These are phyloP conservation scores for Netelia inedita DNA, from an alignment of 2,888 invertebrate genomes.

Conservation along the genomic window DNA sequence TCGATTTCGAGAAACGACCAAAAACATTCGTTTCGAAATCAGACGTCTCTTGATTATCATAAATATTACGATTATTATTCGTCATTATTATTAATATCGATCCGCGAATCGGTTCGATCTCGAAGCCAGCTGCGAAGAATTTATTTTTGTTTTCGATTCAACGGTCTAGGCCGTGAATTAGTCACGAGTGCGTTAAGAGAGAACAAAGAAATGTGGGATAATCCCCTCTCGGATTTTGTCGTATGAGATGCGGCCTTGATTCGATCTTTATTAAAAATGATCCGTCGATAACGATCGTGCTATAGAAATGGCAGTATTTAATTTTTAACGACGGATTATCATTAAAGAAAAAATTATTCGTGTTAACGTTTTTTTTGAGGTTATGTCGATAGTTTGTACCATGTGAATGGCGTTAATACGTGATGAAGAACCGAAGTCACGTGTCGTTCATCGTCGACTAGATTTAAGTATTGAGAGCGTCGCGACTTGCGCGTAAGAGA, in stretches of 20 bases:
- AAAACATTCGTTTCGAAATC: too few species aligned
- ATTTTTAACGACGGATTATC: too few species aligned
- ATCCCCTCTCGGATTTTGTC: slow-evolving; percentile 24
- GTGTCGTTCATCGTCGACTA: background rate
- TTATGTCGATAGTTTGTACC: background rate
- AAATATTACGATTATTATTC: slow-evolving; percentile 21
- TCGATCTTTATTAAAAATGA: background rate
- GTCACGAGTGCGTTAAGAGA: background rate
- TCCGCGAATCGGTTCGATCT: slow-evolving; percentile 25
- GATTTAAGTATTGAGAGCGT: background rate
- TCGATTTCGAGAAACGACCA: background rate
- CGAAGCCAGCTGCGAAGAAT: slow-evolving; percentile 35
- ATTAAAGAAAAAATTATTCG: too few species aligned
- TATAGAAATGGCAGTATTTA: too few species aligned
- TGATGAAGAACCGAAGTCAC: background rate
- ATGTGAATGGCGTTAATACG: background rate
- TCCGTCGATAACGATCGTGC: too few species aligned
- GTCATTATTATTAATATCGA: slow-evolving; percentile 21
- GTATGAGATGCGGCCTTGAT: background rate
- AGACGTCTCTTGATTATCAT: background rate
- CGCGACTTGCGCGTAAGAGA: background rate
- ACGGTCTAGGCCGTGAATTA: slow-evolving; percentile 34
- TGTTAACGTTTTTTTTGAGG: background rate
- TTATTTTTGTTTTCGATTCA: slow-evolving; percentile 18
- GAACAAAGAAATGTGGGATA: slow-evolving; percentile 50